Conservation (phyloP, 2,888 invertebrate species). For the Xestia c-nigrum region DNA sequence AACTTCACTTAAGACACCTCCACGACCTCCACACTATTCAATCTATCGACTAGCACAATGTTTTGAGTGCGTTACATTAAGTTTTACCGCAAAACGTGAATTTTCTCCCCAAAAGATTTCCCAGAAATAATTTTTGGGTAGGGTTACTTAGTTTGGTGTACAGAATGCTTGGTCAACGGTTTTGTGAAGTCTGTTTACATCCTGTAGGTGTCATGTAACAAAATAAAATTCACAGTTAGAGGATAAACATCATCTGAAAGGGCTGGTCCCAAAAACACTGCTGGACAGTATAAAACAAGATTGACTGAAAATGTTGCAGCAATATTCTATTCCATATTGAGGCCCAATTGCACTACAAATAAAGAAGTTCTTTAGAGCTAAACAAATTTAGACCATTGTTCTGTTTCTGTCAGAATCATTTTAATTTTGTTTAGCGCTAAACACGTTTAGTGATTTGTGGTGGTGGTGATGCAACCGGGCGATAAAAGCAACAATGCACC, state of each 20-base stretch:
- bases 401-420: not conserved
- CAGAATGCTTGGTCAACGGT: too few species aligned
- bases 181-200: too few species aligned
- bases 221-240: not conserved
- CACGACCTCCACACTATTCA: too few species aligned
- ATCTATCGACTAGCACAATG: too few species aligned
- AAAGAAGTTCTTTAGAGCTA: not conserved
- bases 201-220: not conserved
- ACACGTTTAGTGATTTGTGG: not conserved
- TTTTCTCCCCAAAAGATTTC: too few species aligned
- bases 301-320: not conserved
- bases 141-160: too few species aligned
- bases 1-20: too few species aligned
- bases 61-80: too few species aligned
- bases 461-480: not conserved
- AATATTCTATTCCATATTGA: not conserved
- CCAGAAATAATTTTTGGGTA: too few species aligned
- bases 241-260: constrained; percentile 23
- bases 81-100: too few species aligned
- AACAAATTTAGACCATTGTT: not conserved
- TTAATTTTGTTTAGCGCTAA: not conserved
- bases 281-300: constrained; percentile 50
- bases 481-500: not conserved
- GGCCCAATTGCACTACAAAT: not conserved
- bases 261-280: constrained; percentile 69